A percentile compares a stretch with the other conserved stretches of the same genome.
Conservation (phyloP, 1,140 invertebrate species). For the Goniozus legneri region DNA sequence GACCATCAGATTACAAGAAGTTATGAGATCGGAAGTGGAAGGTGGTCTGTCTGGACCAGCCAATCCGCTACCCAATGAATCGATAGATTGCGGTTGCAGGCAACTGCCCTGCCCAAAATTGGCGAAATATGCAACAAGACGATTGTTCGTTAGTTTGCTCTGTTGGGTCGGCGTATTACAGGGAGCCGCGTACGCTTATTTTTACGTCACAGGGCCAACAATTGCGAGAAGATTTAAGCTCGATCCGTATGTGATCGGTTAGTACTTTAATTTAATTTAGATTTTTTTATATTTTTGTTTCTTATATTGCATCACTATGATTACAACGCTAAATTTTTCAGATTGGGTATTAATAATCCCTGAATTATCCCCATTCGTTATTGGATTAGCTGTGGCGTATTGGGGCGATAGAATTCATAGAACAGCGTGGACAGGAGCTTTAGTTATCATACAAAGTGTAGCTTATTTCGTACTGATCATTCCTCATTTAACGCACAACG, state of each 20-base stretch:
- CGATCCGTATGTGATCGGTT: conserved; percentile 53
- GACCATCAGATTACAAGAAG: conserved; percentile 35
- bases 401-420: conserved; percentile 62
- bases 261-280: conserved; percentile 28
- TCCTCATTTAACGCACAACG: conserved; percentile 53
- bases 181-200: conserved; percentile 57
- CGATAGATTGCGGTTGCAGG: conserved; percentile 62
- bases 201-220: conserved; percentile 56
- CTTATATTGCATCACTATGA: not conserved
- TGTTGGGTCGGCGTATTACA: conserved; percentile 55
- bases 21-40: conserved; percentile 44
- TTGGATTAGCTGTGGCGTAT: conserved; percentile 56
- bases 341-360: conserved; percentile 59
- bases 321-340: conserved; percentile 37
- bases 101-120: conserved; percentile 57
- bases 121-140: conserved; percentile 58
- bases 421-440: conserved; percentile 58
- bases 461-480: conserved; percentile 57
- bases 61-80: conserved; percentile 48
- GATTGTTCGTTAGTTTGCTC: conserved; percentile 55
- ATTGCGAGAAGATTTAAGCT: conserved; percentile 53
- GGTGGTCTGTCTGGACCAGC: conserved; percentile 48
- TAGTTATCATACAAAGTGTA: conserved; percentile 58
- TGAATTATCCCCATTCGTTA: conserved; percentile 54
- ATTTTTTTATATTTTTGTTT: not conserved